Conservation (phyloP, 2,888 invertebrate species). For the Agelastica alni region DNA sequence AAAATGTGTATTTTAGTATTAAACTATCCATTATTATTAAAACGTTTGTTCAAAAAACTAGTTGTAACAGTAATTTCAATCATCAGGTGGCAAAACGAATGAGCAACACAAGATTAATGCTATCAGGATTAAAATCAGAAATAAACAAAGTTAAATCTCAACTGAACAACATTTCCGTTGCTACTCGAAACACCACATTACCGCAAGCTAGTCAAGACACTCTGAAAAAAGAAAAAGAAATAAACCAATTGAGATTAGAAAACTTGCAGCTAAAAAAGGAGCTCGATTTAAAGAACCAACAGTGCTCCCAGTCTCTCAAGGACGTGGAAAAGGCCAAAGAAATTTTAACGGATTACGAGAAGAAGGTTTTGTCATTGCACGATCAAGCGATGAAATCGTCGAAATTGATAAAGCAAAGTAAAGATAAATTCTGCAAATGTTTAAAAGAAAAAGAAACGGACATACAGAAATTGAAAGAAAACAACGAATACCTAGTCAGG, state of each 20-base stretch:
- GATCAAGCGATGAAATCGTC: slow-evolving; percentile 41
- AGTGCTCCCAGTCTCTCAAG: slow-evolving; percentile 29
- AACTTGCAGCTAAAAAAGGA: slow-evolving; percentile 36
- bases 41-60: too few species aligned
- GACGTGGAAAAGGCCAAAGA: slow-evolving; percentile 39
- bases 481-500: slow-evolving; percentile 30
- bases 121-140: slow-evolving; percentile 35
- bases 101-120: not conserved
- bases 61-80: too few species aligned
- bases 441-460: slow-evolving; percentile 37
- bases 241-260: slow-evolving; percentile 29
- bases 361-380: slow-evolving; percentile 38
- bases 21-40: too few species aligned
- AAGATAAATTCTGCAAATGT: slow-evolving; percentile 40
- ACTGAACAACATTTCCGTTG: slow-evolving; percentile 24
- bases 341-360: slow-evolving; percentile 39
- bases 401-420: slow-evolving; percentile 40
- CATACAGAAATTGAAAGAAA: slow-evolving; percentile 34
- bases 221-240: slow-evolving; percentile 15
- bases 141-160: slow-evolving; percentile 38
- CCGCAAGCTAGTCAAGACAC: not conserved
- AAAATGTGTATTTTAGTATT: too few species aligned
- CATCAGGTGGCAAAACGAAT: not conserved
- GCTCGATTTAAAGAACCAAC: slow-evolving; percentile 33
- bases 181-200: slow-evolving; percentile 6